Evolutionary conservation across 2,797 vertebrate species (phyloP), one percentile per base, ranked within the genome.

Genomic region (Babyrousa celebensis): DNA sequence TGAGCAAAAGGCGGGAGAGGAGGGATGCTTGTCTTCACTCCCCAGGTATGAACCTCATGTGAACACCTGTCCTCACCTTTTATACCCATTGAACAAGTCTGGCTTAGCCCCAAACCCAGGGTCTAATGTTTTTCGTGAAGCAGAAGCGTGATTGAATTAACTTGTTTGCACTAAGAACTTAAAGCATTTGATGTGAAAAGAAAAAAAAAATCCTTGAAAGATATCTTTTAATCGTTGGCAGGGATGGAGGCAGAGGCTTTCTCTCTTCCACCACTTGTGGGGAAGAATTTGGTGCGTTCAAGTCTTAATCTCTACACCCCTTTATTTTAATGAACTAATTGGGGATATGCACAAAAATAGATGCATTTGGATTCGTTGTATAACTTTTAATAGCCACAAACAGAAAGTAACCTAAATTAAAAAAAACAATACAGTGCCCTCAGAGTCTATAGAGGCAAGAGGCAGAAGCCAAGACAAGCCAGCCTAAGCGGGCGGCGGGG

Each of bases 101-200:
- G 90, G 17, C 1, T 11, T 32, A 65, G 48, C 29, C 65, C 54
- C 36, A 68, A 63, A 60, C 18, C 8, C 20, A 70, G 12, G 29
- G 36, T 16, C 85, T 70, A 67, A 4, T 74, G 84, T 87, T 91
- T 96, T 86, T 65, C 32, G 43, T n/a, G 18, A 40, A 84, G 70
- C 25, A 85, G 74, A 83, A 92, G 36, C 14, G 0, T 62, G 65
- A 87, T 9, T 4, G 3, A 12, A 65, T 93, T 27, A 82, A 91
- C 9, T 79, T 14, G 79, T 77, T 86, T 56, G 80, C 60, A 58
- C 20, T 23, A 95, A 43, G 79, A 92, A 84, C 43, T 94, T 62
- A 85, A 52, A 84, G 32, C 52, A 87, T 58, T 91, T 91, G 54
- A 94, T 67, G 36, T 94, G 75, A 63, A 89, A 77, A 83, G 54